These are phyloP conservation scores for Pomatostomus ruficeps DNA, from an alignment of 2,113 vertebrate genomes.

Conservation along the genomic window DNA sequence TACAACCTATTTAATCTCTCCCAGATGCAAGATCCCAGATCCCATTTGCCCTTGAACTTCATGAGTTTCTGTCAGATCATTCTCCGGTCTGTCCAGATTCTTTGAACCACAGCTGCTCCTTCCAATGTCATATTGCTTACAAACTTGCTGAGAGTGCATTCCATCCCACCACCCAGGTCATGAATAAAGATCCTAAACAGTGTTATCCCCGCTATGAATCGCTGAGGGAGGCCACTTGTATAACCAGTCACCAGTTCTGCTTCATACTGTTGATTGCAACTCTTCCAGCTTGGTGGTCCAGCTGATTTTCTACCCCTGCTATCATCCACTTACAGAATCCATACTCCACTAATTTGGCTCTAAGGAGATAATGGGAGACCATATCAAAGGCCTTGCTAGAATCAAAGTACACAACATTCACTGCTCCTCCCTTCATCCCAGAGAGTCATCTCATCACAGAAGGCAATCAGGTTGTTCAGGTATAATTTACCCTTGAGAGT, in stretches of 20 bases:
- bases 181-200: not conserved
- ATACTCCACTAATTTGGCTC: not conserved
- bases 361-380: not conserved
- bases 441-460: not conserved
- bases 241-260: not conserved
- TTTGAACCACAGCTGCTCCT: not conserved
- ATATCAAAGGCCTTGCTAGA: not conserved
- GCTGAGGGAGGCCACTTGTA: not conserved
- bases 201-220: not conserved
- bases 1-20: not conserved
- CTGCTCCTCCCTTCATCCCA: not conserved
- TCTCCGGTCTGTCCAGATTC: not conserved
- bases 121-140: not conserved
- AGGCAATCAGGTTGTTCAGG: constrained; percentile 20
- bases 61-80: not conserved
- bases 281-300: not conserved
- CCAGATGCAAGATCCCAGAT: not conserved
- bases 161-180: not conserved
- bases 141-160: not conserved
- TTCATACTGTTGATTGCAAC: not conserved
- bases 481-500: constrained; percentile 3
- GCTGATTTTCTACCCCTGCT: not conserved
- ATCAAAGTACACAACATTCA: not conserved
- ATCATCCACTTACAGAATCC: not conserved
- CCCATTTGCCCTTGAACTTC: not conserved